Evolutionary conservation across 2,113 vertebrate genomes (phyloP), one percentile per base, ranked within the genome.

Genomic region (Ceyx margarethae): DNA sequence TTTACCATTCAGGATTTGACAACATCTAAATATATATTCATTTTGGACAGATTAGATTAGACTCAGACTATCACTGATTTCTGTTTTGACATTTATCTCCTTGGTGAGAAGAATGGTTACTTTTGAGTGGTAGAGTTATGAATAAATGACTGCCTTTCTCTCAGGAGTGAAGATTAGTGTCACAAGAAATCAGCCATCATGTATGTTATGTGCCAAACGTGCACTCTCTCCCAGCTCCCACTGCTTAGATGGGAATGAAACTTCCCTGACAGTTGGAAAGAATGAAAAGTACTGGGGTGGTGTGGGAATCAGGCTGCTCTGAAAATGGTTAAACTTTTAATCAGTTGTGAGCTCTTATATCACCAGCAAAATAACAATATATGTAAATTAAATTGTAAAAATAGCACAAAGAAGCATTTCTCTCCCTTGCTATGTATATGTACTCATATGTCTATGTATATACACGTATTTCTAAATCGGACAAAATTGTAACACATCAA

Each of bases 401-500:
- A 97, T 93, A 96, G 90, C 3, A 0, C 67, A 66, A 95, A 75
- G 84, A 90, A 94, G 56, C 42, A 73, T 95, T 94, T 92, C 65
- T 94, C 33, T 93, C 77, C 67, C 65, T 90, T 91, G 87, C 85
- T 91, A 48, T 33, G 61, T 86, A 46, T 81, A 72, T 74, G 33
- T 54, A 62, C 43, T 33, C 72, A 76, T 94, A 87, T 89, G 74
- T 79, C 74, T 77, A 50, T 29, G 57, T 85, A 69, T 37, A 75
- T 80, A 43, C 78, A 53, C 50, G 21, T 94, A 72, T 91, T 94
- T 96, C 95, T 92, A 93, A 93, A 93, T 91, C 81, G 96, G 94
- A 95, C 71, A 93, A 91, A 96, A 96, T 84, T 87, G 94, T 71
- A 93, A 87, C 77, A 96, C 90, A 90, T 95, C 95, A 91, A 95